Base-by-base conservation (phyloP, 2,888 invertebrate genomes). In the Meliscaeva auricollis region DNA sequence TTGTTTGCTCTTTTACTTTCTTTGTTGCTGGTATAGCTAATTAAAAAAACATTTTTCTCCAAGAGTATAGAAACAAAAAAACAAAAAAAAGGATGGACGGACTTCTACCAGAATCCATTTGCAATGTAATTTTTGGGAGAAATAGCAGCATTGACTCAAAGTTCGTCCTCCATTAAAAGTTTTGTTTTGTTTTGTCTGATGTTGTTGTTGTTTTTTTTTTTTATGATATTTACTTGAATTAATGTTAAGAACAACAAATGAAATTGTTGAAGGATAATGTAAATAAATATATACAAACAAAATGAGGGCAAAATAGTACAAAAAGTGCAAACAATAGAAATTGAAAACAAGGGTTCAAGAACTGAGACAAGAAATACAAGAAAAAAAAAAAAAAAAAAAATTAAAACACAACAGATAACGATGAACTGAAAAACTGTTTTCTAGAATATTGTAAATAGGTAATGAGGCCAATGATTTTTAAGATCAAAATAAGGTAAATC, bases 201-300 rank as follows among this genome's bases (percentile, higher is more conserved):
- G 15, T 20, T 54, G 44, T 44, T 60, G 3, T 48, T 44, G 15
- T 44, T 41, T 41, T 2, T 41, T 60, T 7, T 52, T 62, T 8
- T 58, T 26, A 2, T 26, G 11, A 30, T 46, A 44, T 56, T 46
- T 60, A 41, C 44, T 52, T 56, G 64, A 80, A 41, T 64, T 72
- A 66, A 76, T 70, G 13, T 70, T 48, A 52, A 66, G n/a, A 17
- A 30, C 52, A 74, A n/a, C n/a, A 15, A 46, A 38, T n/a, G 32
- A 70, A n/a, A 70, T 35, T 52, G 64, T 60, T 58, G 6, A 58
- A 35, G 52, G 44, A 44, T 62, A 79, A 66, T 74, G 74, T 74
- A 70, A 83, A 73, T 70, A 46, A 78, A 70, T 64, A 72, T 64
- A 72, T 64, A 66, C 35, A 64, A 52, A 75, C 35, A 46, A 72